Percentiles rank a stretch among this genome's conserved stretches.
Conservation (phyloP, 1,140 invertebrate genomes). For the Camponotus floridanus region DNA sequence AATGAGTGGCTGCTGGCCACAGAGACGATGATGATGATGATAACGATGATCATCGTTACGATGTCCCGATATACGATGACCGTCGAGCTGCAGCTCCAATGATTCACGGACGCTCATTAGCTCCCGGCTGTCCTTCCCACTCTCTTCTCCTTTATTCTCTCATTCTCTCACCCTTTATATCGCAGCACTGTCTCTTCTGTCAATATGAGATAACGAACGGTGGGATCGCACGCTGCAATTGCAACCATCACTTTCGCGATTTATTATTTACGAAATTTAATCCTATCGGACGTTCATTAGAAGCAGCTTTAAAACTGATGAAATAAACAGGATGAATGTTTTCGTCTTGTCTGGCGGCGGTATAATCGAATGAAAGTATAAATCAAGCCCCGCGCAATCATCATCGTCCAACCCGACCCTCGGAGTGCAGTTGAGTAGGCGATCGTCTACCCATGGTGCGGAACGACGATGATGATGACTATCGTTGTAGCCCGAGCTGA, state of each 20-base stretch:
- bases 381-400: conserved; percentile 51
- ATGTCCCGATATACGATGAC: conserved; percentile 64
- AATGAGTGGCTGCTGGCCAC: conserved; percentile 63
- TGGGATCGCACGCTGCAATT: conserved; percentile 9
- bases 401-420: conserved; percentile 42
- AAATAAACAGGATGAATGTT: conserved; percentile 49
- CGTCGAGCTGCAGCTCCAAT: conserved; percentile 50
- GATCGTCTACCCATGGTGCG: conserved; percentile 40
- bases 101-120: conserved; percentile 58
- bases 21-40: conserved; percentile 70
- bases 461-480: conserved; percentile 78
- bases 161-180: conserved; percentile 31
- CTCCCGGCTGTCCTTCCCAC: background rate
- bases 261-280: conserved; percentile 63
- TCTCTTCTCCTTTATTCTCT: conserved; percentile 28
- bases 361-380: conserved; percentile 55
- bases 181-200: background rate
- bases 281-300: conserved; percentile 48
- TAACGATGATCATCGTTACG: conserved; percentile 70
- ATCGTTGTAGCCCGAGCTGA: conserved; percentile 77
- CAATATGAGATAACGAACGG: conserved; percentile 66
- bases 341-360: conserved; percentile 25
- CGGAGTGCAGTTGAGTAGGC: conserved; percentile 37
- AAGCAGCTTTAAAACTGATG: conserved; percentile 37
- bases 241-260: conserved; percentile 47